phyloP scores from a whole-genome alignment of 2,113 vertebrate genomes.

The Daphoenositta chrysoptera region DNA sequence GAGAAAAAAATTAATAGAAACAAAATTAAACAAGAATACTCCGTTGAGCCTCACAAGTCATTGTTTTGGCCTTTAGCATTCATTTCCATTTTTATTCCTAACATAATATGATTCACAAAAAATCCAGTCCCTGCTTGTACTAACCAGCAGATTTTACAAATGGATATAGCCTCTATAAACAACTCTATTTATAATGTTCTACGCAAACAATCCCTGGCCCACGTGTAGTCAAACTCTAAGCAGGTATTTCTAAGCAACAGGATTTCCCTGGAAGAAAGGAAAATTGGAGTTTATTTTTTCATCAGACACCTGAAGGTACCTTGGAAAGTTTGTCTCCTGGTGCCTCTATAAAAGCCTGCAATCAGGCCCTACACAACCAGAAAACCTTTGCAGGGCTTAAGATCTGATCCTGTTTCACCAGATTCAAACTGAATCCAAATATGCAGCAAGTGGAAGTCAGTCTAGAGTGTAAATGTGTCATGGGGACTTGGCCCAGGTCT shows the following conservation, averaged over 20 bases:
- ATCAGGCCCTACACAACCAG: neutral
- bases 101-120: neutral
- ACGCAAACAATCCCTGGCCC: neutral
- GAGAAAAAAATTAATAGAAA: slow-evolving; percentile 70
- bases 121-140: neutral
- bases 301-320: neutral
- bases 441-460: neutral
- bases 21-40: slow-evolving; percentile 67
- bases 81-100: neutral
- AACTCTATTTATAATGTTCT: neutral
- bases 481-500: neutral
- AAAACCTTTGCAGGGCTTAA: neutral
- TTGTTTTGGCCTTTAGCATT: neutral
- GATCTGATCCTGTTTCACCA: neutral
- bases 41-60: neutral
- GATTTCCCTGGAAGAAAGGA: neutral
- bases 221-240: neutral
- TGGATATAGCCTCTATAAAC: neutral
- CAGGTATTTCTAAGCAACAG: neutral
- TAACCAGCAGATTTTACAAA: neutral
- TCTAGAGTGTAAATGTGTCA: neutral
- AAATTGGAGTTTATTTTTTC: neutral
- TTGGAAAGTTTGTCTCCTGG: neutral
- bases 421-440: neutral
- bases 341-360: neutral